Conservation (phyloP, 2,113 vertebrate genomes). For the Blennius ocellaris region DNA sequence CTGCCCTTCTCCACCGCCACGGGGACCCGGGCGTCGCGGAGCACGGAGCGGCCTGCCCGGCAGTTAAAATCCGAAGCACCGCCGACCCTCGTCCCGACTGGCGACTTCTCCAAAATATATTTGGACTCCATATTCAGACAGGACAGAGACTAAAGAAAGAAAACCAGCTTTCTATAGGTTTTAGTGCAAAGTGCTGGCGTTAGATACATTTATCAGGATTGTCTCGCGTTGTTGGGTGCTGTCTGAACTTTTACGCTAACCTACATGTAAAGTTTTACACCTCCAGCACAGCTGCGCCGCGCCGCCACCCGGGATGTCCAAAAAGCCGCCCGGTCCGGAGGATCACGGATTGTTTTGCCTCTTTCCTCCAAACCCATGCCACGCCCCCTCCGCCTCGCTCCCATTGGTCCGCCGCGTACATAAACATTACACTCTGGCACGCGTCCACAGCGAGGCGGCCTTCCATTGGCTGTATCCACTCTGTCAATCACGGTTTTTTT, state of each 20-base stretch:
- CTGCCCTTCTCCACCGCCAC: constrained; percentile 49
- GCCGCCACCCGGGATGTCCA: constrained; percentile 61
- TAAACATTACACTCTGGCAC: constrained; percentile 84
- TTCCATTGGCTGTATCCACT: constrained; percentile 67
- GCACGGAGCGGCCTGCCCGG: constrained; percentile 65
- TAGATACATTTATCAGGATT: constrained; percentile 83
- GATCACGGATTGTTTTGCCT: constrained; percentile 86
- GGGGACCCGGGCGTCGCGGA: constrained; percentile 59
- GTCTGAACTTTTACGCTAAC: constrained; percentile 56
- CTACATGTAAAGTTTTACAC: constrained; percentile 69
- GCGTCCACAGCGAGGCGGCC: constrained; percentile 67
- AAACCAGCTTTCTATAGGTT: constrained; percentile 73
- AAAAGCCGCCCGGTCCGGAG: constrained; percentile 79
- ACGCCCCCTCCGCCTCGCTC: constrained; percentile 78
- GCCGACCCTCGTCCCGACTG: constrained; percentile 66
- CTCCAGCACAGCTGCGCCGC: constrained; percentile 34
- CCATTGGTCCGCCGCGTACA: constrained; percentile 76
- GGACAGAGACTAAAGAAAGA: constrained; percentile 75
- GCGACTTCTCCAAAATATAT: constrained; percentile 77
- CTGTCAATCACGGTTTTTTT: constrained; percentile 63
- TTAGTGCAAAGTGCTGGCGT: constrained; percentile 72
- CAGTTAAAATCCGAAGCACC: constrained; percentile 63
- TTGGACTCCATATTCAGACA: constrained; percentile 83
- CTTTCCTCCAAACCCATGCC: constrained; percentile 78
- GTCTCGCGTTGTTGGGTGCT: constrained; percentile 57